These are phyloP conservation scores for Tachina grossa DNA, from an alignment of 2,888 invertebrate genomes.

Conservation along the genomic window DNA sequence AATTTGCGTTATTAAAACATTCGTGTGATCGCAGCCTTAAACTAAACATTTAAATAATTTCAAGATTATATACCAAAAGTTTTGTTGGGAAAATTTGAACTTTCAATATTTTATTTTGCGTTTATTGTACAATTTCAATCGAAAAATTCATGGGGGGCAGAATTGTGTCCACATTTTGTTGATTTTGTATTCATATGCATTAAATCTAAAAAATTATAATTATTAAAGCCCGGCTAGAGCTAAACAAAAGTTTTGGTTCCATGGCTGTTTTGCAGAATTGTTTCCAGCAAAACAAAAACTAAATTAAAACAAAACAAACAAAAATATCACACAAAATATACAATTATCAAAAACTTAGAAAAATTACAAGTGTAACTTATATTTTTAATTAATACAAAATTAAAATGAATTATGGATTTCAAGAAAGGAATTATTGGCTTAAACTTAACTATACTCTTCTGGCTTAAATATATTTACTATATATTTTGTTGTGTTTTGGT, in stretches of 20 bases:
- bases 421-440: constrained; percentile 20
- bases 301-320: constrained; percentile 19
- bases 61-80: background rate
- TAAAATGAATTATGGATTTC: background rate
- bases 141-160: constrained; percentile 25
- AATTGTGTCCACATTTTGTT: background rate
- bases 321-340: constrained; percentile 53
- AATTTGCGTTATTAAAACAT: too few species aligned
- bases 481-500: background rate
- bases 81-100: constrained; percentile 52
- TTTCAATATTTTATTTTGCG: constrained; percentile 15
- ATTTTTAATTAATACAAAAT: constrained; percentile 3
- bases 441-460: constrained; percentile 35
- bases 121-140: constrained; percentile 25
- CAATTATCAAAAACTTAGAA: constrained; percentile 47
- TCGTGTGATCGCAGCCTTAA: too few species aligned
- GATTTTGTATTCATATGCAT: background rate
- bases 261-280: background rate
- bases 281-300: constrained; percentile 4
- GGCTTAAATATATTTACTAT: constrained; percentile 36
- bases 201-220: background rate
- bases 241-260: background rate
- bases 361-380: background rate
- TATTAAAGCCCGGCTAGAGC: background rate
- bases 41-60: background rate